These are phyloP conservation scores for Lepeophtheirus nordmannii DNA, from an alignment of 2,888 invertebrate species.

Conservation along the genomic window DNA sequence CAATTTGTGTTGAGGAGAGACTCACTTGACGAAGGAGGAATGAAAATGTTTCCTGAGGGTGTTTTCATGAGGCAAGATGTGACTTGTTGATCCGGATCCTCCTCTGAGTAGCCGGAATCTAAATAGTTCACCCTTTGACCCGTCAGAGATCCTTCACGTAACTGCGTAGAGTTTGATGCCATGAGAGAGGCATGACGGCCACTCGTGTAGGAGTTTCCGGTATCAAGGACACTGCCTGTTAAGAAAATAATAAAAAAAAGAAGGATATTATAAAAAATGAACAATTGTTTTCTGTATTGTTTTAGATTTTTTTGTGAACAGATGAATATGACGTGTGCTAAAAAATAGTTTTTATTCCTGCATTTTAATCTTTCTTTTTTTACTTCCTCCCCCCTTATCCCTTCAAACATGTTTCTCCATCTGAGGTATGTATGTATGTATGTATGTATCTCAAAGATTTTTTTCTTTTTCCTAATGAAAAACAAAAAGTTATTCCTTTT, in stretches of 20 bases:
- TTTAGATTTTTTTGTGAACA: no score
- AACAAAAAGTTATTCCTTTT: no score
- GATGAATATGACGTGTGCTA: no score
- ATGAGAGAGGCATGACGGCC: slow-evolving; percentile 60
- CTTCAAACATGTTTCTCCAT: no score
- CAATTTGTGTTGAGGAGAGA: slow-evolving; percentile 29
- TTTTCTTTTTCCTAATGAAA: no score
- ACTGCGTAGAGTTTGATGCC: not conserved
- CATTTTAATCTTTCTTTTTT: no score
- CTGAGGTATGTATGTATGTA: no score
- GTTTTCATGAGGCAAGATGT: slow-evolving; percentile 73
- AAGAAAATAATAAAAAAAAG: slow-evolving; percentile 32
- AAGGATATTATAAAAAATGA: no score
- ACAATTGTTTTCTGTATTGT: no score
- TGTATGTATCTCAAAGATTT: no score
- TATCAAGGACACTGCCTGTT: slow-evolving; percentile 70
- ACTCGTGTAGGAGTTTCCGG: slow-evolving; percentile 75
- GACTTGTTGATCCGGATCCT: slow-evolving; percentile 52
- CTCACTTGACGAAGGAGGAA: slow-evolving; percentile 50
- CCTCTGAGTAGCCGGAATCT: slow-evolving; percentile 42
- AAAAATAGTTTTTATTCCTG: no score
- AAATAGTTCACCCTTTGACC: slow-evolving; percentile 11
- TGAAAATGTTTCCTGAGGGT: slow-evolving; percentile 81
- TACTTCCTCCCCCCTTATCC: no score
- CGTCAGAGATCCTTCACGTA: slow-evolving; percentile 5